phyloP scores from a whole-genome alignment of 37 sponge, comb jelly and placozoan genomes.

The Mnemiopsis leidyi region DNA sequence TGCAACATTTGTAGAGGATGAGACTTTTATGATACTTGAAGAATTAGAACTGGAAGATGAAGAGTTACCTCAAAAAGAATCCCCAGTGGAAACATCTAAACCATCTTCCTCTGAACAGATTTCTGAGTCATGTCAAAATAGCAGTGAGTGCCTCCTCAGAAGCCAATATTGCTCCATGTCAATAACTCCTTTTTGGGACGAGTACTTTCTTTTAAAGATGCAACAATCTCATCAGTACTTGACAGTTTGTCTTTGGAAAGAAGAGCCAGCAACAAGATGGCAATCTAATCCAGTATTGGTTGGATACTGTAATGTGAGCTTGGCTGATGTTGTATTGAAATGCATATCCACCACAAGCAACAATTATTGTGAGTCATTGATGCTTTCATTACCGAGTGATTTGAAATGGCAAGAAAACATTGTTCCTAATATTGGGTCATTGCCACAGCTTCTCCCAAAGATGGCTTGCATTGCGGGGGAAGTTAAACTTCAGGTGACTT shows the following conservation, averaged over 20 bases:
- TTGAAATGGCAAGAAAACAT: slow-evolving; percentile 61
- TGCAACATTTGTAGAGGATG: slow-evolving; percentile 38
- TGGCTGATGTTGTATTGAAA: slow-evolving; percentile 12
- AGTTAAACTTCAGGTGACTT: slow-evolving; percentile 1
- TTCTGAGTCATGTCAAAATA: not conserved
- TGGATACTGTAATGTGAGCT: not conserved
- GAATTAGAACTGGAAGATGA: not conserved
- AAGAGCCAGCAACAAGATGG: not conserved
- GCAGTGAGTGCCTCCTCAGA: not conserved
- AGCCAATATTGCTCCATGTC: not conserved
- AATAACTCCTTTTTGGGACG: slow-evolving; percentile 6
- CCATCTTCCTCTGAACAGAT: not conserved
- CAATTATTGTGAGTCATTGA: not conserved
- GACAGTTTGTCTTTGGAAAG: slow-evolving; percentile 28
- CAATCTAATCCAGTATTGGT: not conserved
- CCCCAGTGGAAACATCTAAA: not conserved
- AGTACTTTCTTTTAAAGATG: not conserved
- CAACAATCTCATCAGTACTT: not conserved
- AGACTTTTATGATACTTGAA: not conserved
- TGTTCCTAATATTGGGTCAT: not conserved
- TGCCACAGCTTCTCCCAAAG: slow-evolving; percentile 18
- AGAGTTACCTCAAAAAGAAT: not conserved
- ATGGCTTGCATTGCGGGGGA: slow-evolving; percentile 48
- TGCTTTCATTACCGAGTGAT: not conserved
- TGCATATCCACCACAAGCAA: slow-evolving; percentile 21